These are phyloP conservation scores for Ypsolopha scabrella DNA, from an alignment of 2,888 invertebrate species.

Conservation along the genomic window DNA sequence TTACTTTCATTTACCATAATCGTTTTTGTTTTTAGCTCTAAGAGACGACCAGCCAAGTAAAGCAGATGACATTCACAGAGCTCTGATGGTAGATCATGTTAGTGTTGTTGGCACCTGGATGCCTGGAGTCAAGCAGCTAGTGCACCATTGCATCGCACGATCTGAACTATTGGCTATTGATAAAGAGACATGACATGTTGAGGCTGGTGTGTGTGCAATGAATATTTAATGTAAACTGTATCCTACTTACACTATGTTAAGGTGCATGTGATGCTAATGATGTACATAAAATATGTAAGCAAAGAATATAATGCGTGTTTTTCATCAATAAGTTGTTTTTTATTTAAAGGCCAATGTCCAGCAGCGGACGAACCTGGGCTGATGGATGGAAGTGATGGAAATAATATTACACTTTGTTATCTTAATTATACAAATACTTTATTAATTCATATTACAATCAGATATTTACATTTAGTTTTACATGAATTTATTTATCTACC, in stretches of 20 bases:
- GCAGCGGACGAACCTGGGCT: too few species aligned
- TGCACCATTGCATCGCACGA: slow-evolving; percentile 57
- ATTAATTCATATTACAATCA: background rate
- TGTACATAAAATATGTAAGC: slow-evolving; percentile 1
- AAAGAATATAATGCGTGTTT: too few species aligned
- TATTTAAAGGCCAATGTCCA: too few species aligned
- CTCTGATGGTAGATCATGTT: slow-evolving; percentile 71
- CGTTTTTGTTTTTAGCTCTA: slow-evolving; percentile 51
- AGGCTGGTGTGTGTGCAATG: background rate
- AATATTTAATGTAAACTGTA: background rate
- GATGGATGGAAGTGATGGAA: too few species aligned
- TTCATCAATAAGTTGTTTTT: background rate
- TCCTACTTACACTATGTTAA: background rate
- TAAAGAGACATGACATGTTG: slow-evolving; percentile 22
- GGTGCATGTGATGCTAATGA: background rate
- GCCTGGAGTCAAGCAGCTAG: slow-evolving; percentile 71
- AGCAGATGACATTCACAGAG: slow-evolving; percentile 71
- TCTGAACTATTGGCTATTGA: slow-evolving; percentile 53
- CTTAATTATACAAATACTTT: background rate
- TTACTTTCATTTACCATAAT: too few species aligned
- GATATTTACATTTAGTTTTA: too few species aligned
- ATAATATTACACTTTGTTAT: background rate
- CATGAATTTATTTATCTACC: too few species aligned
- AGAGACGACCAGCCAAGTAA: slow-evolving; percentile 46
- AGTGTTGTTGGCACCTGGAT: slow-evolving; percentile 72